phyloP scores from a whole-genome alignment of 1,140 invertebrate genomes.

The Ctenoplectra terminalis region DNA sequence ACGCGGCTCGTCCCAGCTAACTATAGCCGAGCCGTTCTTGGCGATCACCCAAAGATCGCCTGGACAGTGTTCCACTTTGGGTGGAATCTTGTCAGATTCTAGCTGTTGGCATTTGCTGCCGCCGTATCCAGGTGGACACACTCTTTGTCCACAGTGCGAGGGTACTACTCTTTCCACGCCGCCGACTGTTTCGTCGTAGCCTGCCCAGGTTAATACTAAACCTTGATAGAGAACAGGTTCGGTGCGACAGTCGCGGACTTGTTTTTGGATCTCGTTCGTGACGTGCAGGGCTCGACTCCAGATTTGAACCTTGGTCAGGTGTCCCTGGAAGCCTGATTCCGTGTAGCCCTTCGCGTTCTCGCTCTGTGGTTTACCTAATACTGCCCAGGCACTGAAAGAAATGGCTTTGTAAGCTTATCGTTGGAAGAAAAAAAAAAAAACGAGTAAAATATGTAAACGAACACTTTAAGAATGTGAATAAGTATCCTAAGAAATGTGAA shows the following conservation, averaged over 20 bases:
- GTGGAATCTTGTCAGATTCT: constrained; percentile 92
- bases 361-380: constrained; percentile 94
- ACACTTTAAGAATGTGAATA: too few species aligned
- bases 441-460: too few species aligned
- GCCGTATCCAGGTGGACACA: constrained; percentile 92
- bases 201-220: constrained; percentile 94
- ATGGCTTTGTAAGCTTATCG: neutral
- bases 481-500: too few species aligned
- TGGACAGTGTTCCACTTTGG: constrained; percentile 94
- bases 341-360: constrained; percentile 89
- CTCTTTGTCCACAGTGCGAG: constrained; percentile 94
- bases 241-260: constrained; percentile 94
- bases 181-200: constrained; percentile 93
- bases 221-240: constrained; percentile 95
- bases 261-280: constrained; percentile 96
- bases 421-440: constrained; percentile 39
- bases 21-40: constrained; percentile 94
- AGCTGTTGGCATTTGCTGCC: constrained; percentile 93
- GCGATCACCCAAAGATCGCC: constrained; percentile 97
- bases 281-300: constrained; percentile 96
- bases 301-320: constrained; percentile 96
- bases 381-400: constrained; percentile 92
- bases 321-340: constrained; percentile 96
- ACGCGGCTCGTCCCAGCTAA: constrained; percentile 96
- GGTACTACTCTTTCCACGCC: constrained; percentile 96